These are phyloP conservation scores for Ostrea edulis DNA, from an alignment of 1,140 invertebrate species.

Conservation along the genomic window DNA sequence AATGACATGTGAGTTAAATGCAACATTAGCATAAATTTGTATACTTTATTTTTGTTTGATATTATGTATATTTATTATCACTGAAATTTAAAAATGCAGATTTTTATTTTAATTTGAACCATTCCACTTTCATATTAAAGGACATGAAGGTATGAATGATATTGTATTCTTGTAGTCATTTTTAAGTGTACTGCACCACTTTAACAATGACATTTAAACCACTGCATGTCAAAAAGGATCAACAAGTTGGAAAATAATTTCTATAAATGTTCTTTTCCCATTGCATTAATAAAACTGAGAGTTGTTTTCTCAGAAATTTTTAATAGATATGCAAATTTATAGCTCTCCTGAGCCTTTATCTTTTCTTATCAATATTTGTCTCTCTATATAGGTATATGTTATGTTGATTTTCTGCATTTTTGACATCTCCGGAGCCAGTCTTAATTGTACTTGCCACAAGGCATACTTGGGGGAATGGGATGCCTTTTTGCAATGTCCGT, in stretches of 20 bases:
- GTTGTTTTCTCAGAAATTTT: too few relatives aligned
- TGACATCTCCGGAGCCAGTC: too few relatives aligned
- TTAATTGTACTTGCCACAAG: too few relatives aligned
- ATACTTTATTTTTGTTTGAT: not conserved
- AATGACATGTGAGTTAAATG: not conserved
- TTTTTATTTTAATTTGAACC: not conserved
- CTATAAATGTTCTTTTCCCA: not conserved
- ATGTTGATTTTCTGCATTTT: too few relatives aligned
- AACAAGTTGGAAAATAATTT: not conserved
- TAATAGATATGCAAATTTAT: too few relatives aligned
- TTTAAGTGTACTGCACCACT: conserved; percentile 11
- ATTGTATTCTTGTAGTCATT: conserved; percentile 29
- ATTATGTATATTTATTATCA: not conserved
- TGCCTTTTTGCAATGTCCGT: too few relatives aligned
- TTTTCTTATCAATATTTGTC: too few relatives aligned
- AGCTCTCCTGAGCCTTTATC: too few relatives aligned
- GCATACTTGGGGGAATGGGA: too few relatives aligned
- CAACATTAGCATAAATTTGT: not conserved
- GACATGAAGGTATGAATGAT: conserved; percentile 35
- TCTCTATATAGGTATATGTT: too few relatives aligned
- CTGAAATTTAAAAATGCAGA: not conserved
- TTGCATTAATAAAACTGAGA: too few relatives aligned
- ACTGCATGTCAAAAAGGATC: conserved; percentile 34
- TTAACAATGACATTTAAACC: not conserved
- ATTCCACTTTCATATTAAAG: conserved; percentile 15